Evolutionary conservation across 35 echinoderm and acorn worm genomes (phyloP), one percentile per base, ranked within the genome.

Genomic region (Patiria miniata): DNA sequence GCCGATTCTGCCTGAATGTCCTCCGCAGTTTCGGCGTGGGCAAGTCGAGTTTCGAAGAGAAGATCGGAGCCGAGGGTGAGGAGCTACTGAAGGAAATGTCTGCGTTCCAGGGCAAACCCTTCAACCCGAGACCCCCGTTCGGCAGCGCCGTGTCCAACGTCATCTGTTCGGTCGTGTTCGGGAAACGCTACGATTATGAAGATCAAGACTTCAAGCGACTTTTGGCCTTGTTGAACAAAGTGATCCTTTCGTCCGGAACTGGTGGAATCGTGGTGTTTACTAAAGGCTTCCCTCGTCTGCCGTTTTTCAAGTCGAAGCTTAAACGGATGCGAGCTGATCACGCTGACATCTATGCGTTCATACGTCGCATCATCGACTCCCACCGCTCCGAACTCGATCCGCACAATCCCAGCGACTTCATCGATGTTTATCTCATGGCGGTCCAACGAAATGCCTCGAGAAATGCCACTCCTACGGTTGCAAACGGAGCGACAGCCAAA

Each of bases 11-110:
- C 29, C 57, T 93, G 17, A 68, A 76, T 17, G 90, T 89, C n/a
- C 81, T 97, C 0, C 81, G 94, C 60, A 79, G 87, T 21, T 91
- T 97, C 28, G 94, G 94, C 54, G 87, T 97, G 28, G 94, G 94
- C 12, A 97, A 90, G 40, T 83, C 51, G 18, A 90, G 85, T 76
- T 85, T 97, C 37, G 91, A 97, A 78, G 81, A 83, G 34, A 79
- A 78, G 28, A 83, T 97, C 22, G 78, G 56, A 16, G 87, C 89
- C 15, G 94, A 97, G 73, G 83, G 87, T 7, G 12, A 32, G 3
- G 7, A 81, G 21, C 52, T 93, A 29, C 44, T 79, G 29, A 23
- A 39, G 16, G 69, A 76, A 51, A 56, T 93, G 39, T 39, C 81
- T 21, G 40, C 39, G 3, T 14, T 76, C 42, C 44, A 86, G 9